Evolutionary conservation across 2,113 vertebrate species (phyloP), one percentile per base, ranked within the genome.

Genomic region (Gymnobelideus leadbeateri): DNA sequence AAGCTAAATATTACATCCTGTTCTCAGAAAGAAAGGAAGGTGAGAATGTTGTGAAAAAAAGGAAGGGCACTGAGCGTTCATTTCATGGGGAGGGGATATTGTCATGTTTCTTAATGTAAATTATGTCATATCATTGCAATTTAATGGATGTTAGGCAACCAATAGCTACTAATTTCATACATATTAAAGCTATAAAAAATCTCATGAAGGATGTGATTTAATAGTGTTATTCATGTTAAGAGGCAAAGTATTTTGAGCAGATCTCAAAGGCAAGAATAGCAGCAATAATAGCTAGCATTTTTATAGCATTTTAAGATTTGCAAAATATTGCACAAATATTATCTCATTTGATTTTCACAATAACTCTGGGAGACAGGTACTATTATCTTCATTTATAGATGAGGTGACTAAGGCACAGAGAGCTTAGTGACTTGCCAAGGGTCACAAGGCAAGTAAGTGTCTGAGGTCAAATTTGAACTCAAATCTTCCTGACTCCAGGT

Each of bases 91-190:
- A 84, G 68, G 68, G n/a, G 19, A 84, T 93, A 92, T 51, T 47
- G 61, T 9, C 31, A 94, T 89, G 6, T 50, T 94, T 90, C 77
- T 92, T 92, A 90, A 92, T 51, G 77, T 93, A 96, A 96, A 96
- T 0, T 37, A 53, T 37, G 4, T 25, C 31, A 43, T 53, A 50
- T 55, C 25, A 93, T 11, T 92, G 77, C 24, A 95, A 93, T 52
- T 93, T 93, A 95, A 94, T 89, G 68, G 68, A 43, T 52, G 28
- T 61, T 77, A 94, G 9, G 61, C 7, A 68, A 84, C 55, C 21
- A 90, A 92, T 92, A 91, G 7, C 68, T 89, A 93, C 12, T 68
- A 92, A 53, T 91, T 91, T 31, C 93, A 91, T 91, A 52, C 26
- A 84, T 61, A 50, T 7, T 52, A 53, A 94, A 93, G 50, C 21